phyloP scores from a whole-genome alignment of 2,113 vertebrate species.

The Pungitius pungitius region DNA sequence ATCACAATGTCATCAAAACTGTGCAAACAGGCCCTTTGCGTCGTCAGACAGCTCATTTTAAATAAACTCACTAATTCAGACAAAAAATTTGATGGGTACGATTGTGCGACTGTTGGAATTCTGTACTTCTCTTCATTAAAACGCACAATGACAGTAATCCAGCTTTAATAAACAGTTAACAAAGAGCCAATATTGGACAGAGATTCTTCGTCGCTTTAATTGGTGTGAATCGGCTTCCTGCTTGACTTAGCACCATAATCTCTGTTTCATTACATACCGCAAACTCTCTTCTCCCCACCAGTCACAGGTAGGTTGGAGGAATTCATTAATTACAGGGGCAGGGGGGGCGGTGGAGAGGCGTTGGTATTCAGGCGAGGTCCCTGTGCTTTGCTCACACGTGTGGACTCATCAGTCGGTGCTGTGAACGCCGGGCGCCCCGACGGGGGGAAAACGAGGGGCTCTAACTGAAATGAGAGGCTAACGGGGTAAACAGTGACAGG shows the following conservation, averaged over 20 bases:
- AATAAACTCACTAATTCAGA: not conserved
- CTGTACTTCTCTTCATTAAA: not conserved
- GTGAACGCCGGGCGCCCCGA: constrained; percentile 67
- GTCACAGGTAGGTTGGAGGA: not conserved
- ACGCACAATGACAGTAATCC: constrained; percentile 5
- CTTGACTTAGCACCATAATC: not conserved
- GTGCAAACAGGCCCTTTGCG: not conserved
- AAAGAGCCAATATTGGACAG: not conserved
- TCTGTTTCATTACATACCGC: not conserved
- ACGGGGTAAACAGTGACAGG: constrained; percentile 73
- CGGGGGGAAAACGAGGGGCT: constrained; percentile 66
- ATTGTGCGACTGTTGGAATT: not conserved
- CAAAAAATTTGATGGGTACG: not conserved
- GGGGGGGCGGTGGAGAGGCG: constrained; percentile 8
- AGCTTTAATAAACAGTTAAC: not conserved
- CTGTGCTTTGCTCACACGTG: constrained; percentile 71
- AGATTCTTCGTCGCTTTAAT: not conserved
- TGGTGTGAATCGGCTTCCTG: not conserved
- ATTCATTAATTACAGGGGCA: not conserved
- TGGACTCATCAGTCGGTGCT: constrained; percentile 68
- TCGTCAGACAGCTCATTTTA: not conserved
- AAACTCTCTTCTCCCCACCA: not conserved
- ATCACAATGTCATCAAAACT: constrained; percentile 1
- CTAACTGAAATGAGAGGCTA: constrained; percentile 67
- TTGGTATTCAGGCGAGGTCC: constrained; percentile 58